A percentile compares a stretch with the other conserved stretches of the same genome.
Evolutionary conservation across 2,888 invertebrate genomes (phyloP).

Genomic region (Oxycera nigricornis): DNA sequence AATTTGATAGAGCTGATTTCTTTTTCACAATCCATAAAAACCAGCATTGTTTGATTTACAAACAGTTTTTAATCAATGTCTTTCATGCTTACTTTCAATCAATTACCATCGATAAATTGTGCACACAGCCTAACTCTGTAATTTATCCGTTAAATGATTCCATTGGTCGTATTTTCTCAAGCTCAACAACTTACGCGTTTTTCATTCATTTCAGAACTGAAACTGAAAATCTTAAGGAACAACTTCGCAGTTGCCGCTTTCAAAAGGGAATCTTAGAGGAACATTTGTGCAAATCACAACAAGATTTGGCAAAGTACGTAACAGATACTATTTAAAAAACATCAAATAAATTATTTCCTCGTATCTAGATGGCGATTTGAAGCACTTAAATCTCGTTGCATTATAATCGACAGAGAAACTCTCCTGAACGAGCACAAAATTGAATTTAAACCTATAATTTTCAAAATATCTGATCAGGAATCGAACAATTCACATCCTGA

Average conservation of each 20-base stretch:
- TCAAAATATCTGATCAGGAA: constrained; percentile 52
- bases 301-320: constrained; percentile 58
- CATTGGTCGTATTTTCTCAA: too few species aligned
- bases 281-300: constrained; percentile 55
- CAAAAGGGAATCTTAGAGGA: constrained; percentile 58
- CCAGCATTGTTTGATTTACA: too few species aligned
- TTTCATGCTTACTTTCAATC: too few species aligned
- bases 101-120: too few species aligned
- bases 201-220: constrained; percentile 60
- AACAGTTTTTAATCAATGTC: too few species aligned
- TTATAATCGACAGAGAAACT: constrained; percentile 58
- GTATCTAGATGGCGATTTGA: constrained; percentile 63
- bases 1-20: too few species aligned
- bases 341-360: too few species aligned
- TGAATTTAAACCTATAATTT: constrained; percentile 53
- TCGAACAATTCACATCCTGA: constrained; percentile 53
- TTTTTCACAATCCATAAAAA: too few species aligned
- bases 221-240: constrained; percentile 57
- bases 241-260: constrained; percentile 56
- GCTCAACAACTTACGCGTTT: not conserved
- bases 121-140: too few species aligned
- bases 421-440: constrained; percentile 57
- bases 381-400: constrained; percentile 58
- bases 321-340: not conserved
- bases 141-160: constrained; percentile 30